phyloP scores from a whole-genome alignment of 2,888 invertebrate species.

The Kryphioiulus occultus region DNA sequence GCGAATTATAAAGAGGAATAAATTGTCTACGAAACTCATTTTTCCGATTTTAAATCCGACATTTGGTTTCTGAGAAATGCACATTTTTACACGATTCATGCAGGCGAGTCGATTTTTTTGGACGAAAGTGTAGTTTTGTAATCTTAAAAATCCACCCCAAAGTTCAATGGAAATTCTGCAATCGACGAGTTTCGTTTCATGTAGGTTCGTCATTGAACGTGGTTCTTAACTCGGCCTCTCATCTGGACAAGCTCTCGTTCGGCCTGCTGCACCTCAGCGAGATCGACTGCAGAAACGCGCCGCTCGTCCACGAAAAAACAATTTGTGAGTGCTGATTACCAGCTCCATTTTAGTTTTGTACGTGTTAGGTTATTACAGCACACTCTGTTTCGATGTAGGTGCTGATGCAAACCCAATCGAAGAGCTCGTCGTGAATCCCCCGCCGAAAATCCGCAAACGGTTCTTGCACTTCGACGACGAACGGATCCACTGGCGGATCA shows the following conservation, averaged over 20 bases:
- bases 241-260: slow-evolving; percentile 46
- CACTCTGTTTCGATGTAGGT: not conserved
- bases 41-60: too few species aligned
- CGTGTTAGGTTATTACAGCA: not conserved
- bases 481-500: slow-evolving; percentile 10
- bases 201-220: slow-evolving; percentile 24
- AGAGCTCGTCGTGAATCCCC: not conserved
- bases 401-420: not conserved
- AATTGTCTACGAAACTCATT: too few species aligned
- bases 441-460: not conserved
- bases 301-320: not conserved
- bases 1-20: too few species aligned
- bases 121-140: too few species aligned
- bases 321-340: not conserved
- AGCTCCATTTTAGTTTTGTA: not conserved
- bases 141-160: too few species aligned
- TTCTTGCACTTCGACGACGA: slow-evolving; percentile 44
- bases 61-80: too few species aligned
- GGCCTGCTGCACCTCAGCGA: slow-evolving; percentile 42
- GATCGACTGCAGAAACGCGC: not conserved
- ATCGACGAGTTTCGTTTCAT: not conserved
- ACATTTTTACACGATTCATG: too few species aligned
- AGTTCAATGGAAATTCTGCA: too few species aligned
- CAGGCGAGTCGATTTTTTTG: too few species aligned
- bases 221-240: slow-evolving; percentile 31